Evolutionary conservation across 2,888 invertebrate species (phyloP).

Genomic region (Drosophila pseudotalamancana): DNA sequence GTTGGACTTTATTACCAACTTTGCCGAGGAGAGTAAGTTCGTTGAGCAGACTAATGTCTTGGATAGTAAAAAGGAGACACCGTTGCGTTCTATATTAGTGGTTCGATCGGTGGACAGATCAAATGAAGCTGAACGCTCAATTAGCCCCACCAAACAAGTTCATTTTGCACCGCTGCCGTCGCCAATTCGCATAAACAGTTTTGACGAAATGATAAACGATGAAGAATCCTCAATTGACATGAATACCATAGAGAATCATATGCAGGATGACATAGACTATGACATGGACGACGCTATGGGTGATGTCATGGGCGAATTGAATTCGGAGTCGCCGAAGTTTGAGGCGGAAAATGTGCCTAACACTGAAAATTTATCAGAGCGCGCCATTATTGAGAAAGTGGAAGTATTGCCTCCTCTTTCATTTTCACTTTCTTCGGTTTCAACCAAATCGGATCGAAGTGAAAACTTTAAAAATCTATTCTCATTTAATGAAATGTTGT

Average conservation of each 20-base stretch:
- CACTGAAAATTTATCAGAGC: not conserved
- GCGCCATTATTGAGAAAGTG: conserved; percentile 1
- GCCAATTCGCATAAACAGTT: not conserved
- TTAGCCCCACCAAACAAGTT: conserved; percentile 24
- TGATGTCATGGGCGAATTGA: not conserved
- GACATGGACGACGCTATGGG: no score
- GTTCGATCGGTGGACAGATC: not conserved
- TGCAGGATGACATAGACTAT: no score
- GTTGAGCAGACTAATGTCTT: not conserved
- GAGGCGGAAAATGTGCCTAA: not conserved
- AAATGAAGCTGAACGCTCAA: not conserved
- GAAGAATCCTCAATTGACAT: not conserved
- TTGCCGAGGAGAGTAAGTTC: not conserved
- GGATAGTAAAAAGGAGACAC: not conserved
- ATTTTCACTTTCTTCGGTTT: not conserved
- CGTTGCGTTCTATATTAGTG: conserved; percentile 32
- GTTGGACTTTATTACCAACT: conserved; percentile 20
- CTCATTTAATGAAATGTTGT: no score
- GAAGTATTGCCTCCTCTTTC: conserved; percentile 5
- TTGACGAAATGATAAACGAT: not conserved
- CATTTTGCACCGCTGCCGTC: conserved; percentile 26
- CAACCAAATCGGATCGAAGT: not conserved
- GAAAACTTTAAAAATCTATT: not conserved
- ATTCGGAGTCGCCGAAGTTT: not conserved
- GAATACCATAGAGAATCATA: no score